phyloP scores from a whole-genome alignment of 1,140 invertebrate genomes.

The Ectropis grisescens region DNA sequence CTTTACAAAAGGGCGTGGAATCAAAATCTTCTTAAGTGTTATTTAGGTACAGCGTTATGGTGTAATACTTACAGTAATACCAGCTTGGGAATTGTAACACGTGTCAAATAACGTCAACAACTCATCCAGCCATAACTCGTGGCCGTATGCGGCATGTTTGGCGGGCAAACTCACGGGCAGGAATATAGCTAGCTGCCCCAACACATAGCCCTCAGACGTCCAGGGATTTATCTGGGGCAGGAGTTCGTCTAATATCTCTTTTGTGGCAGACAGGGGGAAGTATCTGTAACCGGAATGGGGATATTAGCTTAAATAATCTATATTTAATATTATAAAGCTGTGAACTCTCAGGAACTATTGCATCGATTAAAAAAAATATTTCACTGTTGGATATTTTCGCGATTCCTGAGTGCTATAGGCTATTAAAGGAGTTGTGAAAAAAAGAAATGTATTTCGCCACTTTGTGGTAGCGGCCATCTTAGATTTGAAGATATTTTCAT shows the following conservation, averaged over 20 bases:
- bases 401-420: too few relatives aligned
- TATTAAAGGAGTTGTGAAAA: too few relatives aligned
- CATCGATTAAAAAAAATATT: too few relatives aligned
- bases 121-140: constrained; percentile 88
- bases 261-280: constrained; percentile 81
- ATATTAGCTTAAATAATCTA: neutral
- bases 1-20: too few relatives aligned
- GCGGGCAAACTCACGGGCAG: constrained; percentile 80
- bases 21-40: too few relatives aligned
- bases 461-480: too few relatives aligned
- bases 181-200: constrained; percentile 81
- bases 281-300: constrained; percentile 70
- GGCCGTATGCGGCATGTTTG: constrained; percentile 74
- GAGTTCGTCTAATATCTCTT: constrained; percentile 90
- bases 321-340: neutral
- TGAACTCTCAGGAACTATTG: too few relatives aligned
- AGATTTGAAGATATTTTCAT: too few relatives aligned
- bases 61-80: constrained; percentile 76
- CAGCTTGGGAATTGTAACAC: constrained; percentile 78
- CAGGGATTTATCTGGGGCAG: constrained; percentile 83
- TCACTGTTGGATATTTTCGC: too few relatives aligned
- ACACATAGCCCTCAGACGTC: constrained; percentile 71
- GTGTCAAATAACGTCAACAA: constrained; percentile 84
- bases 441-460: too few relatives aligned
- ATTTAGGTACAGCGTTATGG: too few relatives aligned